Percentiles rank a stretch among this genome's conserved stretches.
phyloP scores from a whole-genome alignment of 2,888 invertebrate species.

The Zootermopsis nevadensis region DNA sequence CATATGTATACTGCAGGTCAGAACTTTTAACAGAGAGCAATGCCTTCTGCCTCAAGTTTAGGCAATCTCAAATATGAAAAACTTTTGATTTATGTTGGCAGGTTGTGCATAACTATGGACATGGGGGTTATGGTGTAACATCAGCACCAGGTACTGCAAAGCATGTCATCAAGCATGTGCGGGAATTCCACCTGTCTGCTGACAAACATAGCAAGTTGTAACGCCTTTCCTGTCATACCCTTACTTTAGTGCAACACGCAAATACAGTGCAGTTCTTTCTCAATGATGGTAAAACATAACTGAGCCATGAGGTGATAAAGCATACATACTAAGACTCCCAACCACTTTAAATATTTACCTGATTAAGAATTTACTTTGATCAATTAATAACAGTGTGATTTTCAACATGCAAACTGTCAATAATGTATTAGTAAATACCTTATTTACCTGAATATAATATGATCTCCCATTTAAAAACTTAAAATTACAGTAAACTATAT shows the following conservation, averaged over 20 bases:
- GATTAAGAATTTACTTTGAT: too few relatives aligned
- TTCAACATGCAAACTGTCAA: too few relatives aligned
- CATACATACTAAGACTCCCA: background rate
- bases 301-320: background rate
- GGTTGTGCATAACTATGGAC: slow-evolving; percentile 94
- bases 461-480: too few relatives aligned
- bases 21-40: too few relatives aligned
- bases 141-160: slow-evolving; percentile 88
- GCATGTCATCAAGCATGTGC: slow-evolving; percentile 77
- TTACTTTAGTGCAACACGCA: background rate
- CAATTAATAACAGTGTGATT: too few relatives aligned
- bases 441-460: too few relatives aligned
- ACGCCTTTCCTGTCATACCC: background rate
- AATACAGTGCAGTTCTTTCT: too few relatives aligned
- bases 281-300: background rate
- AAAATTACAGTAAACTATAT: too few relatives aligned
- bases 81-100: slow-evolving; percentile 59
- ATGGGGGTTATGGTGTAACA: slow-evolving; percentile 93
- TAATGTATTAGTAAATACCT: too few relatives aligned
- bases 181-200: slow-evolving; percentile 63
- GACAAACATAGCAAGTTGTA: slow-evolving; percentile 42
- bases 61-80: background rate
- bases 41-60: too few relatives aligned
- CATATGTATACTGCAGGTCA: too few relatives aligned
- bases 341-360: too few relatives aligned